Evolutionary conservation across 1,140 invertebrate genomes (phyloP).

Genomic region (Drosophila bocqueti): DNA sequence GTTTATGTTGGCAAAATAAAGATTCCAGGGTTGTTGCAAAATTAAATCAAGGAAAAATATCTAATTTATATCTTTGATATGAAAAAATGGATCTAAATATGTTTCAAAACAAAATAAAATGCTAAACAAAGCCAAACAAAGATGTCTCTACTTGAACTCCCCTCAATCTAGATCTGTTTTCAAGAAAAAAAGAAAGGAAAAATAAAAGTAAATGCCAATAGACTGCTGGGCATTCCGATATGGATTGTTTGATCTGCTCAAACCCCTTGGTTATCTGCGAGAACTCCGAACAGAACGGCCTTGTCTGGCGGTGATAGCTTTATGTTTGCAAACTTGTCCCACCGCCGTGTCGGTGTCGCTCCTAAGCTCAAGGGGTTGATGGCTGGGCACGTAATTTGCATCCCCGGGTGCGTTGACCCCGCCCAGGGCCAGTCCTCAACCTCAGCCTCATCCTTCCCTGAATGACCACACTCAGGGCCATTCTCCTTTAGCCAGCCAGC

Average conservation of each 20-base stretch:
- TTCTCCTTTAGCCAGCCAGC: conserved; percentile 25
- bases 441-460: background rate
- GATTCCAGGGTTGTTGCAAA: too few relatives aligned
- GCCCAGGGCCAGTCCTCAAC: conserved; percentile 24
- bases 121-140: background rate
- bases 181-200: background rate
- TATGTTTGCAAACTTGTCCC: conserved; percentile 36
- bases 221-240: conserved; percentile 18
- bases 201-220: conserved; percentile 4
- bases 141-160: background rate
- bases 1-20: background rate
- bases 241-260: conserved; percentile 31
- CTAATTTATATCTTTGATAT: too few relatives aligned
- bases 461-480: conserved; percentile 22
- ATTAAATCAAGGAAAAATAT: background rate
- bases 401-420: conserved; percentile 45
- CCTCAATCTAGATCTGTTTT: background rate
- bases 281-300: conserved; percentile 20
- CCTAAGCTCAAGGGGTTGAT: conserved; percentile 50
- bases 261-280: conserved; percentile 15
- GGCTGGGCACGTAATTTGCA: conserved; percentile 47
- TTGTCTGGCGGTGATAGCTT: conserved; percentile 31
- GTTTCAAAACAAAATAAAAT: background rate
- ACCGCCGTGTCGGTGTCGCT: background rate
- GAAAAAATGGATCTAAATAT: too few relatives aligned